Base-by-base conservation (phyloP, 1,140 invertebrate genomes). In the Pemphigus obesinymphae region DNA sequence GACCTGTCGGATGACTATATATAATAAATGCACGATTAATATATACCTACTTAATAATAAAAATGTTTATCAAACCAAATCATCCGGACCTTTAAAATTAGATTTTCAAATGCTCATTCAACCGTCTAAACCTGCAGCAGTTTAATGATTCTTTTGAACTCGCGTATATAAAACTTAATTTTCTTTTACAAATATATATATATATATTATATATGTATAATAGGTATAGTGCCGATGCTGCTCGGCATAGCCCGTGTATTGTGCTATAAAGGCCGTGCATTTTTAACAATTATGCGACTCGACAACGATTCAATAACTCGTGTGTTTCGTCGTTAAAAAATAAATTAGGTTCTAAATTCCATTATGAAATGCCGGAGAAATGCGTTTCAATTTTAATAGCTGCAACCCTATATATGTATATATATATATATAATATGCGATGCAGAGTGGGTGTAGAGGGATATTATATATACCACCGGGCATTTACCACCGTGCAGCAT, bases 81-180 rank as follows among this genome's bases (percentile, higher is more conserved):
- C 20, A 53, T 55, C n/a, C 43, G 10, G 48, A 53, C 29, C n/a
- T 75, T 55, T 53, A 10, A 75, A 75, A 75, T 75, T 75, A 34
- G 48, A 37, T 53, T 66, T 75, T 37, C 45, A 40, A 23, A 75
- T 0, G 34, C 23, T 78, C 31, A 31, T 8, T 55, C 37, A 40
- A 40, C 50, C 48, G 23, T 26, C 23, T 37, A 58, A n/a, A 58
- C 34, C 29, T n/a, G n/a, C n/a, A 15, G 2, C 17, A 31, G 31
- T 73, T 78, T 78, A 78, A 78, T 45, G 73, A 58, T 78, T 78
- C 73, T 58, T 78, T 55, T 55, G 50, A 78, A 37, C n/a, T 40
- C 45, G 40, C 8, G 43, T 73, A n/a, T n/a, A n/a, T n/a, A 29
- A 50, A 73, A 73, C 70, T 48, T 34, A 73, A 73, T 50, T 73